Base-by-base conservation (phyloP, 2,113 vertebrate species). In the Taurulus bubalis region DNA sequence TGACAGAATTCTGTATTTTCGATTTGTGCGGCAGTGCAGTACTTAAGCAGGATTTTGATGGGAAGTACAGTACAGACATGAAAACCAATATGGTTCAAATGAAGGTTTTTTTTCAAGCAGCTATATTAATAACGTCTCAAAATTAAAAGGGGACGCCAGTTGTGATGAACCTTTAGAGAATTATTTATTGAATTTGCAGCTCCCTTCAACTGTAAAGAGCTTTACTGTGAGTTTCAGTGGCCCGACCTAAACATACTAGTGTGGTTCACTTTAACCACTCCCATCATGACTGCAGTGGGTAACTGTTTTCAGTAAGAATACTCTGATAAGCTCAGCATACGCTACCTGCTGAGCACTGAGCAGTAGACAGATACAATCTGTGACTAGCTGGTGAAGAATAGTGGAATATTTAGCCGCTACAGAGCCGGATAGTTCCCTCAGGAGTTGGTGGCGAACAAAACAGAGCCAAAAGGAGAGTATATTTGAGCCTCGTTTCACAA, bases 1-100 rank as follows among this genome's bases (percentile, higher is more conserved):
- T 85, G 77, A 76, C 40, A 73, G 62, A 84, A 69, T 82, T 70
- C 78, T 63, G 75, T 79, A 70, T 70, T 82, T 86, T 82, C 85
- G 42, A 81, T 77, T 55, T 6, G 26, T 1, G 36, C 58, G 68
- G 76, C 63, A 62, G 32, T 58, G 24, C 22, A 65, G 28, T n/a
- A 53, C 71, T 45, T n/a, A 71, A 71, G 69, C 18, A 18, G 34
- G 55, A 45, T 55, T 64, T 56, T 79, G 30, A 83, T 56, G 12
- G 58, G 15, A 45, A 65, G 38, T 26, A 38, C 2, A 9, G 11
- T 49, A 30, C 4, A 8, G 62, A 79, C 5, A 62, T 28, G 20
- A 60, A 62, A 75, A 65, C 6, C 11, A 0, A 76, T 24, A 2
- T 7, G 1, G 0, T 36, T 67, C 15, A 45, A 72, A 72, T 64